Percentiles rank a stretch among this genome's conserved stretches.
These are phyloP conservation scores for Sminthurinus aureus DNA, from an alignment of 2,888 invertebrate genomes.

Conservation along the genomic window DNA sequence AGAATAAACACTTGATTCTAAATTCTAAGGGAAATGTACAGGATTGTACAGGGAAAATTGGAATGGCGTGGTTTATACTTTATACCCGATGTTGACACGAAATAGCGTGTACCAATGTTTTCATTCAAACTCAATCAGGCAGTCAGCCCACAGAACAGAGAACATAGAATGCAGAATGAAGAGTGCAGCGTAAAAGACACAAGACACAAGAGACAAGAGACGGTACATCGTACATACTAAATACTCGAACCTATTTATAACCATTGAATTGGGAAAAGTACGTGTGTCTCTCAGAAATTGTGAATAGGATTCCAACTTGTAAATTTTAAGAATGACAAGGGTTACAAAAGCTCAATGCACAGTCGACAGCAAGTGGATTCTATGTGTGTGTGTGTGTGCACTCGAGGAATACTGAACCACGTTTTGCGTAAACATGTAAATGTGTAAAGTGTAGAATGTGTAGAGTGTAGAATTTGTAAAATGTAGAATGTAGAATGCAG, in stretches of 20 bases:
- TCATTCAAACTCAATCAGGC: slow-evolving; percentile 17
- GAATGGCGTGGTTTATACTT: neutral
- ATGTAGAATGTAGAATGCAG: too few relatives aligned
- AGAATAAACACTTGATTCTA: neutral
- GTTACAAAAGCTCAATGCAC: neutral
- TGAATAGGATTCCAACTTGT: neutral
- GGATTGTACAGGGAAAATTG: neutral
- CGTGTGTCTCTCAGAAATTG: neutral
- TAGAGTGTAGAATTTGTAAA: too few relatives aligned
- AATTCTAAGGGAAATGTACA: neutral
- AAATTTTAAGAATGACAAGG: neutral
- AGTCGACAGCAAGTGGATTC: too few relatives aligned
- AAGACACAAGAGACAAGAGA: too few relatives aligned
- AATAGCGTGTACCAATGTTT: neutral
- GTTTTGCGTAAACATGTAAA: too few relatives aligned
- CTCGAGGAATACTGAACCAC: too few relatives aligned
- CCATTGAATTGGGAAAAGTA: neutral
- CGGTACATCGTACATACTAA: too few relatives aligned
- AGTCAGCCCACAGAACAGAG: neutral
- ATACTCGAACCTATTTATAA: neutral
- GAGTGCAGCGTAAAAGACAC: too few relatives aligned
- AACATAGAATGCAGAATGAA: too few relatives aligned
- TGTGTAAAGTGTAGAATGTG: too few relatives aligned
- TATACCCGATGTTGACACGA: neutral
- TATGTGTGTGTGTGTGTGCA: too few relatives aligned